Conservation (phyloP, 1,140 invertebrate genomes). For the Pogonus chalceus region DNA sequence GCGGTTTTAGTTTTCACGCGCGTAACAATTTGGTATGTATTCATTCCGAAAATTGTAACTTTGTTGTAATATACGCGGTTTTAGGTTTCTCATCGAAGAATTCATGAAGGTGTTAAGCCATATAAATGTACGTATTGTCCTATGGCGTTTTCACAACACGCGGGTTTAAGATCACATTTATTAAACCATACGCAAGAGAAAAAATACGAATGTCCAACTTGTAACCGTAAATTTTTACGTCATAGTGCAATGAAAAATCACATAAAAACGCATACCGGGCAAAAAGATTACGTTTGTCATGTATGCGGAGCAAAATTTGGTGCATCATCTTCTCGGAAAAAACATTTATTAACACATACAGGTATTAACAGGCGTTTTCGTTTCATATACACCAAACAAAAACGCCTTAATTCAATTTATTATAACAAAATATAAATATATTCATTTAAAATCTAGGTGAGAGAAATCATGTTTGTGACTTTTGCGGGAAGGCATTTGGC, state of each 20-base stretch:
- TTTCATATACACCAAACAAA: not conserved
- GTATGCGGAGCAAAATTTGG: conserved; percentile 24
- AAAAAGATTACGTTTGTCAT: conserved; percentile 42
- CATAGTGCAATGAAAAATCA: not conserved
- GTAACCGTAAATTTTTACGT: not conserved
- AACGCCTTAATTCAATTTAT: not conserved
- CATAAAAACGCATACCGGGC: conserved; percentile 32
- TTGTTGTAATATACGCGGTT: no score
- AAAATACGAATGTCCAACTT: conserved; percentile 15
- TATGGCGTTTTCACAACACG: conserved; percentile 19
- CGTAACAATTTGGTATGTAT: not conserved
- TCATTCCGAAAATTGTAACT: no score
- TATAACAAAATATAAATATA: not conserved
- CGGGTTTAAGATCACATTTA: conserved; percentile 19
- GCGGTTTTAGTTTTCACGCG: not conserved
- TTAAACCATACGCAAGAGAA: conserved; percentile 19
- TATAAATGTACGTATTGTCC: conserved; percentile 43
- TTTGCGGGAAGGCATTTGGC: conserved; percentile 49
- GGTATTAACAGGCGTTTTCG: no score
- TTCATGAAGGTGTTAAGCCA: conserved; percentile 43
- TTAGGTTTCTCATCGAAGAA: conserved; percentile 33
- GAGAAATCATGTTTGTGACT: conserved; percentile 33
- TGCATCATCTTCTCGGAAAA: not conserved
- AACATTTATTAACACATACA: conserved; percentile 1
- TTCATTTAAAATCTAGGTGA: conserved; percentile 20